These are phyloP conservation scores for Drosophila ficusphila DNA, from an alignment of 1,140 invertebrate species.

Conservation along the genomic window DNA sequence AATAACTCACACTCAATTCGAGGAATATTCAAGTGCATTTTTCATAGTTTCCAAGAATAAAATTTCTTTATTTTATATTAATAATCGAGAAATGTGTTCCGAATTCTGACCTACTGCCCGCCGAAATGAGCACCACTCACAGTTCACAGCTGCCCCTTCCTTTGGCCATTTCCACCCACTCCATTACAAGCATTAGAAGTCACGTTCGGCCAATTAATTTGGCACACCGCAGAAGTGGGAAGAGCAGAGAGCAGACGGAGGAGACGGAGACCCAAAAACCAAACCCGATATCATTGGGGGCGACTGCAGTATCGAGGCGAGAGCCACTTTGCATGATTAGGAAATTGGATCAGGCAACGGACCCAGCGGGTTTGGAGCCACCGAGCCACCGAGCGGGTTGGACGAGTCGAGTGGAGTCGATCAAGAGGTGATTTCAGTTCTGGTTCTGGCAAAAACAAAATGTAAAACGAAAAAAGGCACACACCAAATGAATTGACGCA, in stretches of 20 bases:
- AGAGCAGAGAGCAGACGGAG: slow-evolving; percentile 8
- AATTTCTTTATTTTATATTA: too few species aligned
- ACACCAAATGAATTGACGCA: background rate
- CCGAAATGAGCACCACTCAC: slow-evolving; percentile 4
- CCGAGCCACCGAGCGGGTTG: slow-evolving; percentile 40
- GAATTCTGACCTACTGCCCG: slow-evolving; percentile 1
- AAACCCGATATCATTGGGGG: slow-evolving; percentile 28
- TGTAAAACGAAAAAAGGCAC: background rate
- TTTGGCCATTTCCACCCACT: slow-evolving; percentile 11
- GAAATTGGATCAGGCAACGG: slow-evolving; percentile 59
- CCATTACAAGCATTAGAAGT: slow-evolving; percentile 15
- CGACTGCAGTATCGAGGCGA: slow-evolving; percentile 30
- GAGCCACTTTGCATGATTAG: slow-evolving; percentile 53
- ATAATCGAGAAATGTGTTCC: background rate
- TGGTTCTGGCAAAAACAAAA: slow-evolving; percentile 40
- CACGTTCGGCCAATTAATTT: slow-evolving; percentile 55
- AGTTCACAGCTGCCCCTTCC: background rate
- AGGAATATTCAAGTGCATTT: too few species aligned
- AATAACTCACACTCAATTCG: too few species aligned
- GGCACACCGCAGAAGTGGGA: slow-evolving; percentile 36
- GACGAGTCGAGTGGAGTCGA: slow-evolving; percentile 37
- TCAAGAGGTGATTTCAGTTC: slow-evolving; percentile 48
- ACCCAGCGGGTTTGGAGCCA: slow-evolving; percentile 21
- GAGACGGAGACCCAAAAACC: slow-evolving; percentile 14
- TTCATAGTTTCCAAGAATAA: too few species aligned